Conservation (phyloP, 2,113 vertebrate species). For the Vimba vimba region DNA sequence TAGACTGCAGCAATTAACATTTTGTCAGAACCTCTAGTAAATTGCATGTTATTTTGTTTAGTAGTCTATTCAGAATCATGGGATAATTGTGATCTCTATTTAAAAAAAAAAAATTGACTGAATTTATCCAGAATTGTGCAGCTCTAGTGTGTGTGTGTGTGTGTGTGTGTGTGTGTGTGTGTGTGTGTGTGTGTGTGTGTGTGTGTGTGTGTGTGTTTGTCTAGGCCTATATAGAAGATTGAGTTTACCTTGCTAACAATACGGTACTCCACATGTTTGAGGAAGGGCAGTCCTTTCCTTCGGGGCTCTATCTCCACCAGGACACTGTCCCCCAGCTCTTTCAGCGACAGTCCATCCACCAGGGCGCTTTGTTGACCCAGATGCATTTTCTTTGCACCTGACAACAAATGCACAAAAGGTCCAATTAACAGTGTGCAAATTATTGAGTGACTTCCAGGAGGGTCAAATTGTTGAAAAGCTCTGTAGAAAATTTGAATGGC, state of each 20-base stretch:
- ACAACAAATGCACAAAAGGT: not conserved
- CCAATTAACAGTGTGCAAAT: not conserved
- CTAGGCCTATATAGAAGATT: not conserved
- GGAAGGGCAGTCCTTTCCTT: slow-evolving; percentile 92
- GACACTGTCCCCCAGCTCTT: slow-evolving; percentile 30
- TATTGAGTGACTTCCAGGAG: not conserved
- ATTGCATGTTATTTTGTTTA: too few species aligned
- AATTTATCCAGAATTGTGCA: too few species aligned
- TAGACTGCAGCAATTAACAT: too few species aligned
- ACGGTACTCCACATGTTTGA: slow-evolving; percentile 98
- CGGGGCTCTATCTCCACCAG: slow-evolving; percentile 90
- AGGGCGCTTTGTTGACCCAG: not conserved
- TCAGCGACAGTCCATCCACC: slow-evolving; percentile 13
- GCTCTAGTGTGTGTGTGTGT: too few species aligned
- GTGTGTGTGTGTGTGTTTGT: too few species aligned
- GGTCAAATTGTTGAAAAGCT: not conserved
- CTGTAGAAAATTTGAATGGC: not conserved
- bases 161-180: too few species aligned
- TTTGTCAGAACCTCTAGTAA: too few species aligned
- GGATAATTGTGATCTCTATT: too few species aligned
- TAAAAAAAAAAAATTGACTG: too few species aligned
- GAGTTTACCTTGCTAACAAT: slow-evolving; percentile 88
- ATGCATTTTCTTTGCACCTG: slow-evolving; percentile 26
- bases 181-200: too few species aligned
- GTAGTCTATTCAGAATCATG: too few species aligned